phyloP scores from a whole-genome alignment of 2,888 invertebrate genomes.

The Anticlea derivata region DNA sequence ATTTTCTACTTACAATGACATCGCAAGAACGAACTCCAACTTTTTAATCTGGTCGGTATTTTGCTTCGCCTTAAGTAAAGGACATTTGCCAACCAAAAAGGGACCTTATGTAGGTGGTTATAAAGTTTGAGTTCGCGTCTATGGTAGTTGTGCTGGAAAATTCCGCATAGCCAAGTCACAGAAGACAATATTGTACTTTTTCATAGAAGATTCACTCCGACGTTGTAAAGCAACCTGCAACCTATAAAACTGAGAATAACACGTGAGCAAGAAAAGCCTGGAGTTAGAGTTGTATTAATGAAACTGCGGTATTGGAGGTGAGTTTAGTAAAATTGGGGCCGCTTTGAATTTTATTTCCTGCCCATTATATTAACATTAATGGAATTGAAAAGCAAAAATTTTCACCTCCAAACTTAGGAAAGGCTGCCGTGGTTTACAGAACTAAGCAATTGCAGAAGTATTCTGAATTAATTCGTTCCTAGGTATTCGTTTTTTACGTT shows the following conservation, averaged over 20 bases:
- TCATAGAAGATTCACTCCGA: neutral
- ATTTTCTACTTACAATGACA: conserved; percentile 83
- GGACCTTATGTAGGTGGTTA: conserved; percentile 11
- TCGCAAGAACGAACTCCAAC: conserved; percentile 79
- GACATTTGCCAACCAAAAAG: conserved; percentile 25
- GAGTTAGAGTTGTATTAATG: conserved; percentile 35
- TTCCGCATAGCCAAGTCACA: conserved; percentile 63
- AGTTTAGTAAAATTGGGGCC: conserved; percentile 6
- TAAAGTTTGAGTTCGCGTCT: conserved; percentile 42
- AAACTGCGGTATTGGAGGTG: conserved; percentile 33
- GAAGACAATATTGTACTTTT: neutral
- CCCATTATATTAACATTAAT: too few species aligned
- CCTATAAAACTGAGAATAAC: neutral
- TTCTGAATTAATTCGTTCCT: too few species aligned
- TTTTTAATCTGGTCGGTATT: conserved; percentile 79
- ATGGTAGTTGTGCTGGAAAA: conserved; percentile 46
- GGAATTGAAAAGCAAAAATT: conserved; percentile 12
- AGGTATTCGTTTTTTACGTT: too few species aligned
- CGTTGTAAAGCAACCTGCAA: neutral
- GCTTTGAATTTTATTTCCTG: conserved; percentile 8
- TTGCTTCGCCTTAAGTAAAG: conserved; percentile 63
- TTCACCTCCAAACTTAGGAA: conserved; percentile 8
- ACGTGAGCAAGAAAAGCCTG: conserved; percentile 46
- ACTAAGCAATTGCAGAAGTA: neutral
- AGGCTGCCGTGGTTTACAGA: conserved; percentile 3